Evolutionary conservation across 1,140 invertebrate species (phyloP).

Genomic region (Drosophila kanapiae): DNA sequence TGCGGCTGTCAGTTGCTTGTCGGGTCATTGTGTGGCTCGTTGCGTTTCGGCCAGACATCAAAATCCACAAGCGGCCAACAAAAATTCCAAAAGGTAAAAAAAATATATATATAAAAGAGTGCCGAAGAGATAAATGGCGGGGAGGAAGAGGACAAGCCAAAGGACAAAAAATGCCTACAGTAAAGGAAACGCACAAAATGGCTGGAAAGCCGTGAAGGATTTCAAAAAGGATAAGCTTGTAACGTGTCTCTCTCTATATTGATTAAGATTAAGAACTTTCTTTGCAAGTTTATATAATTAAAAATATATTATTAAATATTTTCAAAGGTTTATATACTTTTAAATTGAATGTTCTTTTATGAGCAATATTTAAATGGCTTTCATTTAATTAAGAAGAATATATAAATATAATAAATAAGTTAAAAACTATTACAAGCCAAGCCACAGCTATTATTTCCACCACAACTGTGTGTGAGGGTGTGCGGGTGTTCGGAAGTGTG

Average conservation of each 20-base stretch:
- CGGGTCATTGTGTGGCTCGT: slow-evolving; percentile 67
- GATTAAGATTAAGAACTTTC: too few species aligned
- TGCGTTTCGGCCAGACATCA: slow-evolving; percentile 59
- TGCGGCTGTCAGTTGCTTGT: slow-evolving; percentile 56
- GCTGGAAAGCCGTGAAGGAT: too few species aligned
- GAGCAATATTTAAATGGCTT: too few species aligned
- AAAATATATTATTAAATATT: background rate
- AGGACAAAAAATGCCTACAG: slow-evolving; percentile 7
- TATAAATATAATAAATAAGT: too few species aligned
- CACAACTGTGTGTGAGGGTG: slow-evolving; percentile 1
- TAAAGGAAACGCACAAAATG: background rate
- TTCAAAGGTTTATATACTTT: too few species aligned
- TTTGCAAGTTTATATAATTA: background rate
- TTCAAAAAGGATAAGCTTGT: too few species aligned
- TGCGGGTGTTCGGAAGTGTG: background rate
- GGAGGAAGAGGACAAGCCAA: background rate
- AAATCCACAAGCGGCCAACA: slow-evolving; percentile 31
- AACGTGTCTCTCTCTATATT: background rate
- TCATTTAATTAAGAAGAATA: too few species aligned
- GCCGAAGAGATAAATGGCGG: slow-evolving; percentile 29
- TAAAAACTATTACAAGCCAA: background rate
- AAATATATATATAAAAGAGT: slow-evolving; percentile 2
- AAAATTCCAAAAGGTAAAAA: background rate
- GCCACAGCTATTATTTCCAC: slow-evolving; percentile 15
- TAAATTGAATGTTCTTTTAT: too few species aligned